These are phyloP conservation scores for Pandemis cinnamomeana DNA, from an alignment of 2,888 invertebrate genomes.

Conservation along the genomic window DNA sequence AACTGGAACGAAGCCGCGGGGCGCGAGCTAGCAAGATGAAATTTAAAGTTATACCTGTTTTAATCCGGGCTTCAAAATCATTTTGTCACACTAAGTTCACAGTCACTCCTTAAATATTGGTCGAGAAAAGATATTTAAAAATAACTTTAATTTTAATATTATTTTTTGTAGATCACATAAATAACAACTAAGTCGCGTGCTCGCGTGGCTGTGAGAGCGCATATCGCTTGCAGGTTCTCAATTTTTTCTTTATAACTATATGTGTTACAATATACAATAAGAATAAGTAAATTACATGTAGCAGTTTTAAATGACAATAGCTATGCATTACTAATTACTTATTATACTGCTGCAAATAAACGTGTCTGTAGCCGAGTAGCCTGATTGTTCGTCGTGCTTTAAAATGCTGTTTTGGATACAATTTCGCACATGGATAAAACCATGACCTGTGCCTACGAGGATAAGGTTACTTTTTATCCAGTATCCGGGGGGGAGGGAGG, in stretches of 20 bases:
- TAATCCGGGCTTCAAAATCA: slow-evolving; percentile 7
- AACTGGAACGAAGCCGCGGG: too few species aligned
- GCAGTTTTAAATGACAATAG: not conserved
- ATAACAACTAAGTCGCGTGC: not conserved
- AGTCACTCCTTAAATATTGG: not conserved
- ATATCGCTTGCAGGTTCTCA: not conserved
- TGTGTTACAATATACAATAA: too few species aligned
- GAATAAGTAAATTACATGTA: not conserved
- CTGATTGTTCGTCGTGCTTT: too few species aligned
- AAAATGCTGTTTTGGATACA: too few species aligned
- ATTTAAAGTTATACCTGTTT: not conserved
- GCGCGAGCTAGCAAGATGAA: not conserved
- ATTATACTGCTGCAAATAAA: too few species aligned
- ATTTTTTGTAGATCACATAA: not conserved
- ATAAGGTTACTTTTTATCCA: too few species aligned
- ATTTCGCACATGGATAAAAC: too few species aligned
- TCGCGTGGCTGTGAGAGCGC: not conserved
- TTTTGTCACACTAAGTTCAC: not conserved
- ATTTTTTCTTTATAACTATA: not conserved
- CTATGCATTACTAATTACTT: too few species aligned
- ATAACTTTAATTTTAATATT: not conserved
- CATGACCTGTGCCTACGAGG: too few species aligned
- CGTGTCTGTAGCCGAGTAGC: too few species aligned
- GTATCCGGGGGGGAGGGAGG: too few species aligned
- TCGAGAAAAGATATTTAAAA: not conserved